Evolutionary conservation across 1,140 invertebrate genomes (phyloP), one percentile per base, ranked within the genome.

Genomic region (Wasmannia auropunctata): DNA sequence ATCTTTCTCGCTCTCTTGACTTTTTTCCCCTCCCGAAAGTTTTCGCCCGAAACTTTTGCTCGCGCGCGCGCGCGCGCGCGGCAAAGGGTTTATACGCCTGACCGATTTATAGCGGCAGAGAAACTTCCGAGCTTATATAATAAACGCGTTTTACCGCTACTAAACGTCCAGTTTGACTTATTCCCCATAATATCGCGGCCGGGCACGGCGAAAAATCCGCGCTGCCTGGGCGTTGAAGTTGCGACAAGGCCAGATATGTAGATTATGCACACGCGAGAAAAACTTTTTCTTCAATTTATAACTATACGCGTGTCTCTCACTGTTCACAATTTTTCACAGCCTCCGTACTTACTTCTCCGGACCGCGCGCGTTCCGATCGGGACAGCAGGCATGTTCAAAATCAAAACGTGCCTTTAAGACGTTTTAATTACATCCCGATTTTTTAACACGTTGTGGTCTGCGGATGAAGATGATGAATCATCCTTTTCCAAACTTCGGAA

Each of bases 141-240:
- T 77, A 77, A 77, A 77, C 34, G 58, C 75, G 40, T 65, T 62
- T 28, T 63, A 76, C 22, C 14, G 51, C 34, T 19, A 31, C 37
- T 76, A 62, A 76, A 75, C 22, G 34, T 75, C 51, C 31, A 58
- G 31, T 75, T 58, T 75, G 49, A 75, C 51, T 75, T 75, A 58
- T 75, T 58, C 34, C n/a, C 11, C 51, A 58, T 58, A 56, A 75
- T 75, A 75, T 75, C 34, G 16, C 31, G 14, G n/a, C n/a, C 14
- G 31, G 11, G 14, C 31, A 56, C 3, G n/a, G 31, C 72, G 14
- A 75, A 40, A 37, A 40, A 37, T 75, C 22, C 22, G 14, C 16
- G 34, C 25, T 22, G 31, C 11, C 22, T 43, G 22, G n/a, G n/a
- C 46, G 16, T 67, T 14, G 63, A 67, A 67, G 37, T 67, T 67